phyloP scores from a whole-genome alignment of 30 jellyfish, hydroid and myxozoan species.

The Hydractinia symbiolongicarpus region DNA sequence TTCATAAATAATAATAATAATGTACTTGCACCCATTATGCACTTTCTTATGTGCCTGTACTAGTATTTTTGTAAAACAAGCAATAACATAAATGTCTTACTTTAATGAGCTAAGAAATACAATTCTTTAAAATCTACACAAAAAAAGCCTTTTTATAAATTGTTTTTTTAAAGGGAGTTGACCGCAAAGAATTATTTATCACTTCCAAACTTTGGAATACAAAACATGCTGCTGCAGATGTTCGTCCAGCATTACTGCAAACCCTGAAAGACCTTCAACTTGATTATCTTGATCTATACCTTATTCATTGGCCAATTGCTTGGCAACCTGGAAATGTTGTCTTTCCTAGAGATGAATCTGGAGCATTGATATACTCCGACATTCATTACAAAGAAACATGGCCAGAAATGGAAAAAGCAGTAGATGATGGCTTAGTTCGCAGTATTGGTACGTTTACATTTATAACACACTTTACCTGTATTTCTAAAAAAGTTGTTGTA shows the following conservation, averaged over 20 bases:
- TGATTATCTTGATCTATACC: conserved; percentile 81
- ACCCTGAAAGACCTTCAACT: conserved; percentile 66
- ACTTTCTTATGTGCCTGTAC: too few species aligned
- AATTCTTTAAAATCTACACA: too few species aligned
- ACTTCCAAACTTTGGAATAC: conserved; percentile 97
- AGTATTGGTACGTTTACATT: conserved; percentile 58
- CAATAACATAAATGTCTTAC: too few species aligned
- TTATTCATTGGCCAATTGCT: conserved; percentile 97
- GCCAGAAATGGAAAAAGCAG: conserved; percentile 90
- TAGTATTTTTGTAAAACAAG: too few species aligned
- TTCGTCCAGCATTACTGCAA: conserved; percentile 68
- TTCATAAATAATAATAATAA: too few species aligned
- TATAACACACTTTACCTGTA: too few species aligned
- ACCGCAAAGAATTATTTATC: conserved; percentile 69
- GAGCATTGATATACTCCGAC: conserved; percentile 52
- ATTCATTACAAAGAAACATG: conserved; percentile 75
- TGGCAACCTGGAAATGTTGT: conserved; percentile 60
- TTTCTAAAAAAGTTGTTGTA: too few species aligned
- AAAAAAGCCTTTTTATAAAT: background rate
- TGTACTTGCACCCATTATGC: too few species aligned
- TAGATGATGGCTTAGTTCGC: conserved; percentile 86
- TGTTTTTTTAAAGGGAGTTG: conserved; percentile 28
- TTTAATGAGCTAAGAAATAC: too few species aligned
- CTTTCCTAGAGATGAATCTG: conserved; percentile 85
- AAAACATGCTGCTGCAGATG: conserved; percentile 77